Base-by-base conservation (phyloP, 2,888 invertebrate genomes). In the Mesochorus sp. region DNA sequence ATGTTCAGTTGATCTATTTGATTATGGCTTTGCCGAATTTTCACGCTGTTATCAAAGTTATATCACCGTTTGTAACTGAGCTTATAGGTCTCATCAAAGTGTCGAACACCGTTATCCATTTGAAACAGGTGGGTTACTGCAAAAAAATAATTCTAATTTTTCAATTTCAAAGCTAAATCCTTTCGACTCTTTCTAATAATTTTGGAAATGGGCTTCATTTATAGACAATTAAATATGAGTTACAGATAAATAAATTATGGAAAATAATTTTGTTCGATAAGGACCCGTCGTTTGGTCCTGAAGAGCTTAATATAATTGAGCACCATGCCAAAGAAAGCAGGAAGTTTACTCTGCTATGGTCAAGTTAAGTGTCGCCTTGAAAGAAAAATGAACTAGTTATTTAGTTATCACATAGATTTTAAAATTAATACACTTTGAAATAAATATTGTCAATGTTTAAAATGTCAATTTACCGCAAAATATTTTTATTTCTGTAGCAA, bases 231-330 rank as follows among this genome's bases (percentile, higher is more conserved):
- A 19, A 12, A 26, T 31, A 19, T n/a, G 2, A 14, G 12, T 72
- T 62, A n/a, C 55, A 72, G 72, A 72, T 72, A 3, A 62, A 64
- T 31, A 14, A 8, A 4, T 42, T 72, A n/a, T n/a, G 62, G 17
- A 64, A 72, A 8, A 12, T 26, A 44, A 64, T 72, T 24, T 24
- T 55, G 3, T 4, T 44, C 42, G 24, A n/a, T 2, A 24, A 19
- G 17, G 55, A 72, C 6, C 34, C 62, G 3, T 31, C 31, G 14
- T 26, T 55, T n/a, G 47, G 24, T 12, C 8, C 24, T 34, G n/a
- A 24, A 14, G 72, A 72, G 34, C 14, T 21, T 3, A 24, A 55
- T 8, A 72, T 72, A 1, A 34, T 64, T 3, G 28, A 55, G 14
- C 39, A 24, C 1, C 64, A 72, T 14, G 72, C 62, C 5, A 42